Conservation (phyloP, 2,797 vertebrate genomes). For the Oceanodroma leucorhoa region DNA sequence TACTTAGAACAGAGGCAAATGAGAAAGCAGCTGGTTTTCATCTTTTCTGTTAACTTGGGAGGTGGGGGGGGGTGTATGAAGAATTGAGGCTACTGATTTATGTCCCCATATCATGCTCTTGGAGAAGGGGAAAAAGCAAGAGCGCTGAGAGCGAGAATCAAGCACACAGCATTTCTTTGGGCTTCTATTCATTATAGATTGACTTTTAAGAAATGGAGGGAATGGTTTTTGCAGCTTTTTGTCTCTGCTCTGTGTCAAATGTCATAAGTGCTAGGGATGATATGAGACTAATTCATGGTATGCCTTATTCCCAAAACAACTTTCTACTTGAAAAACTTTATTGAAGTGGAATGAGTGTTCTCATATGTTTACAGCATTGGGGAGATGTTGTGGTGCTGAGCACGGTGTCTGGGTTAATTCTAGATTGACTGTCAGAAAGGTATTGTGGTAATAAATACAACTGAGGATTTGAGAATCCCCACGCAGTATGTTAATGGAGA, state of each 20-base stretch:
- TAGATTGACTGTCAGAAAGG: neutral
- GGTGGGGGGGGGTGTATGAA: neutral
- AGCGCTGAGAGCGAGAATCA: neutral
- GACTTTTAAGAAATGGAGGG: neutral
- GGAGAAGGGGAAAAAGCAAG: neutral
- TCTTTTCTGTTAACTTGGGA: constrained; percentile 22
- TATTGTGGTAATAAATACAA: neutral
- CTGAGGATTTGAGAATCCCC: neutral
- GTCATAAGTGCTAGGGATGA: neutral
- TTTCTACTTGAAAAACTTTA: neutral
- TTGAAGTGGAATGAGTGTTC: neutral
- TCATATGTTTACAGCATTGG: rapidly evolving
- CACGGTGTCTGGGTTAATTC: neutral
- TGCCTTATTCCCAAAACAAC: neutral
- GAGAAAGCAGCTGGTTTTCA: constrained; percentile 52
- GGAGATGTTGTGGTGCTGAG: neutral
- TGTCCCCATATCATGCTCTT: neutral
- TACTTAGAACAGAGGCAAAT: constrained; percentile 39
- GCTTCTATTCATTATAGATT: neutral
- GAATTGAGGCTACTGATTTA: constrained; percentile 18
- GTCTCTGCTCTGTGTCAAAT: neutral
- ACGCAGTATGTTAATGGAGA: neutral
- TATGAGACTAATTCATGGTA: neutral
- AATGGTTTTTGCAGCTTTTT: neutral
- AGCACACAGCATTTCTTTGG: neutral